A percentile compares a stretch with the other conserved stretches of the same genome.
Conservation (phyloP, 2,113 vertebrate genomes). For the Myiopsitta monachus region DNA sequence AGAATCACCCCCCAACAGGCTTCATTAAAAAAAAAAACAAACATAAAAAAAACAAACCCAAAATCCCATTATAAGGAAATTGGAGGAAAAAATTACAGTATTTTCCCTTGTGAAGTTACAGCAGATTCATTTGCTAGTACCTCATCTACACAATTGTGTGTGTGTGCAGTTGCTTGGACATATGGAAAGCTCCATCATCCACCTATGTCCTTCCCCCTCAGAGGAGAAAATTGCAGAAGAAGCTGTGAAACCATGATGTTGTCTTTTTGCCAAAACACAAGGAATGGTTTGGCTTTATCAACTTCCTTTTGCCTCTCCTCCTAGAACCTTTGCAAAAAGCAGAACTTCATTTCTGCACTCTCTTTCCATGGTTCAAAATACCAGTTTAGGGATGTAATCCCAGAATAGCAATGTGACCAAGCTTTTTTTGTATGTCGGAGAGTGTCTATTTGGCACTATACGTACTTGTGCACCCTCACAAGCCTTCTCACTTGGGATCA, state of each 20-base stretch:
- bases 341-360: background rate
- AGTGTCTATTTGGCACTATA: accelerated
- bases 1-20: background rate
- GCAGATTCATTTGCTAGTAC: background rate
- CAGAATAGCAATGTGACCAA: background rate
- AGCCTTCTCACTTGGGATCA: background rate
- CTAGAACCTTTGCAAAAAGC: background rate
- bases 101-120: background rate
- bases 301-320: background rate
- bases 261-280: background rate
- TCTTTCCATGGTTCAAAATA: background rate
- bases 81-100: background rate
- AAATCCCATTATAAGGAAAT: background rate
- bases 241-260: background rate
- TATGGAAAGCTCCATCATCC: background rate
- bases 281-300: background rate
- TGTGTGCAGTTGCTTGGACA: background rate
- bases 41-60: background rate
- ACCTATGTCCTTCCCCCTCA: background rate
- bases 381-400: background rate
- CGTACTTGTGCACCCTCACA: background rate
- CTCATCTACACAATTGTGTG: background rate
- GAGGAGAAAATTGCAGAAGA: background rate
- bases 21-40: background rate
- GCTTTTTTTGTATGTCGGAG: background rate